Evolutionary conservation across 2,888 invertebrate species (phyloP).

Genomic region (Halictus ligatus): DNA sequence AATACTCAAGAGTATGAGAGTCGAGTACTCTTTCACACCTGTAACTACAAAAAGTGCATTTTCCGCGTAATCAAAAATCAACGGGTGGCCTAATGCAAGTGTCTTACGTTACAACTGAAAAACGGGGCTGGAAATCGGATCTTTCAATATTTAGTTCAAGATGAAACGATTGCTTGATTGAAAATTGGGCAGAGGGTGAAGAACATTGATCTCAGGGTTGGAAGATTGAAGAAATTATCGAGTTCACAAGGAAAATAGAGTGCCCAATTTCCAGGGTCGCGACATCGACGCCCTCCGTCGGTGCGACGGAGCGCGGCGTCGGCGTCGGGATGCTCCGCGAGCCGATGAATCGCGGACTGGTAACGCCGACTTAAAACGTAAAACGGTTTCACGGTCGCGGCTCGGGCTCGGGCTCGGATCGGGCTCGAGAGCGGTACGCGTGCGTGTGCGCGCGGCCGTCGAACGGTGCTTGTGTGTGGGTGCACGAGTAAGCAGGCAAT

Average conservation of each 20-base stretch:
- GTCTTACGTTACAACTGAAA: background rate
- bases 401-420: constrained; percentile 32
- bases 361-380: constrained; percentile 76
- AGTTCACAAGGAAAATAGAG: background rate
- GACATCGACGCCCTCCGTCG: background rate
- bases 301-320: background rate
- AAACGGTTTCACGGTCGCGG: constrained; percentile 74
- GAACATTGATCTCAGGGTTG: background rate
- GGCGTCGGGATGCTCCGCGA: constrained; percentile 48
- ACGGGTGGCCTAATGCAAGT: too few relatives aligned
- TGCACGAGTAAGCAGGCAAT: constrained; percentile 79
- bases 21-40: background rate
- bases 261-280: background rate
- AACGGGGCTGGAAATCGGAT: too few relatives aligned
- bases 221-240: background rate
- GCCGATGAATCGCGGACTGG: constrained; percentile 74
- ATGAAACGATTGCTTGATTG: too few relatives aligned
- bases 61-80: too few relatives aligned
- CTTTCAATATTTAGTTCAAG: too few relatives aligned
- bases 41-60: background rate
- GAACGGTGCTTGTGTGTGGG: constrained; percentile 25
- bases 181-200: background rate
- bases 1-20: background rate
- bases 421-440: constrained; percentile 44
- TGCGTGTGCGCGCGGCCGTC: constrained; percentile 56